Evolutionary conservation across 2,797 vertebrate species (phyloP), one percentile per base, ranked within the genome.

Genomic region (Syngnathus acus): DNA sequence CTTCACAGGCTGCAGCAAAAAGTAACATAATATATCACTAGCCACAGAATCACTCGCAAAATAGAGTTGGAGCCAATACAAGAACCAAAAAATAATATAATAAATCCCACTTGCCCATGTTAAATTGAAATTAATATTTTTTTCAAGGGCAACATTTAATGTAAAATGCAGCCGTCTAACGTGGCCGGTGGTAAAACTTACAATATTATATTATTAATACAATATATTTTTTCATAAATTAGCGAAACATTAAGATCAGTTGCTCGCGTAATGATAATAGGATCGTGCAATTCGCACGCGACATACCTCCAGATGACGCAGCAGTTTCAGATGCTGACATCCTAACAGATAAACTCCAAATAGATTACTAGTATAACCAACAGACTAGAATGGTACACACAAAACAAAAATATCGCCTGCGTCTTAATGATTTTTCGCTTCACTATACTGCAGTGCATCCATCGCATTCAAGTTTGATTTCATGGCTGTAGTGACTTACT

Each of bases 241-340:
- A 32, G 32, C 0, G 5, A 55, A 32, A 55, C 9, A 14, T 26
- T 26, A 23, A 32, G 53, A 55, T 13, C 23, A 55, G 13, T 47
- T 14, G 43, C 16, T 47, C 5, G 16, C 45, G 14, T 14, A 17
- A 17, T 47, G 1, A 5, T 16, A 17, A 47, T 47, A 17, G 0
- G 45, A 47, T 47, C 45, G 16, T 14, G 45, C 45, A 40, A 42
- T 21, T 47, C 5, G 42, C 10, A 9, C 0, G 23, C 13, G 0
- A 65, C 80, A 6, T 81, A 89, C 89, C 89, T 81, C 71, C 68
- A 11, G 16, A 53, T 83, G 87, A 87, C 79, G 73, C 84, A 81
- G 83, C 86, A 78, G 47, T 85, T 83, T 79, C 82, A 58, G 75
- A 65, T 51, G 82, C 67, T 57, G 79, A 75, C 87, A 90, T 89